Conservation (phyloP, 2,888 invertebrate genomes). For the Pyrochroa serraticornis region DNA sequence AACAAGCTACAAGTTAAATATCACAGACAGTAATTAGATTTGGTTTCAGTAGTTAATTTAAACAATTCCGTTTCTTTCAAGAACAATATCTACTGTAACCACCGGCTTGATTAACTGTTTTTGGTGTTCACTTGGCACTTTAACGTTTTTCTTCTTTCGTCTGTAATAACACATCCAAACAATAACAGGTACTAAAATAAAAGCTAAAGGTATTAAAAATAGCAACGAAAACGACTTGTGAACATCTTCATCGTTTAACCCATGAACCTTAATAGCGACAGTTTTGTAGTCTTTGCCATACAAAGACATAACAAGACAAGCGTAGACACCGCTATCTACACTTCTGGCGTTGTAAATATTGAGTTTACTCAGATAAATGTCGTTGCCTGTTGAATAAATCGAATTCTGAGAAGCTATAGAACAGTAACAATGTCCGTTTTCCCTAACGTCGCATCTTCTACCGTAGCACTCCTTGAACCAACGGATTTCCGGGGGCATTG, state of each 20-base stretch:
- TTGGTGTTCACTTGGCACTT: constrained; percentile 30
- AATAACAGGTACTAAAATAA: constrained; percentile 48
- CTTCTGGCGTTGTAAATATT: constrained; percentile 49
- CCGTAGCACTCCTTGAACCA: constrained; percentile 53
- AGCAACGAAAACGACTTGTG: constrained; percentile 45
- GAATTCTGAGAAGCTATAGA: constrained; percentile 32
- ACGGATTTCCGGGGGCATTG: constrained; percentile 48
- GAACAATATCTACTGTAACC: constrained; percentile 26
- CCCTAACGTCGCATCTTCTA: constrained; percentile 46
- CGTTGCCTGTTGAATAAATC: constrained; percentile 42
- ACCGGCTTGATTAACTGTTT: constrained; percentile 35
- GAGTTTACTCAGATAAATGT: constrained; percentile 50
- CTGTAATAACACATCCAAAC: constrained; percentile 52
- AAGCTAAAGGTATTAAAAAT: constrained; percentile 50
- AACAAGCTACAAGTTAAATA: no score
- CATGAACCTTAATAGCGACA: constrained; percentile 44
- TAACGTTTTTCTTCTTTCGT: constrained; percentile 39
- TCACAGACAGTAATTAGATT: background rate
- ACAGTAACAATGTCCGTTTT: constrained; percentile 46
- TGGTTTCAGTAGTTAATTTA: constrained; percentile 8
- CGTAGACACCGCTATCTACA: constrained; percentile 51
- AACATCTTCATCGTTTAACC: constrained; percentile 29
- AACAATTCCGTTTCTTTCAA: constrained; percentile 18
- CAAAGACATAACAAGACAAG: constrained; percentile 51
- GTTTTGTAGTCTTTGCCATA: constrained; percentile 49